Evolutionary conservation across 2,113 vertebrate species (phyloP).

Genomic region (Microcebus tavaratra): DNA sequence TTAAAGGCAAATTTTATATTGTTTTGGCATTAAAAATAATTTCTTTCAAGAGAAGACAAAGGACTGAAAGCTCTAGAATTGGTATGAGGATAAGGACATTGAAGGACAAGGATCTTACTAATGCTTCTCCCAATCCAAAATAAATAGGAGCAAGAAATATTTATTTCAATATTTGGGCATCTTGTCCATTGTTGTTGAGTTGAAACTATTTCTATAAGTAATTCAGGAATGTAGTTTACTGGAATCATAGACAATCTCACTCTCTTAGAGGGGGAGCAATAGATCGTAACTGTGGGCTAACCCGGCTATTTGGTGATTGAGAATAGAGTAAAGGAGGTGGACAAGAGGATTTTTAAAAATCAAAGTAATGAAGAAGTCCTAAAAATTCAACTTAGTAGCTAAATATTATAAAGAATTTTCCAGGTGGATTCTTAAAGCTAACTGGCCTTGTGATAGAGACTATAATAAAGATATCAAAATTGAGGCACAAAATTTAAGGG

Average conservation of each 20-base stretch:
- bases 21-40: constrained; percentile 4
- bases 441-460: background rate
- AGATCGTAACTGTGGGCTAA: background rate
- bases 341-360: background rate
- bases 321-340: background rate
- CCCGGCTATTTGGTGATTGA: background rate
- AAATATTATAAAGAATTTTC: background rate
- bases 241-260: background rate
- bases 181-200: background rate
- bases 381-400: background rate
- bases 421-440: background rate
- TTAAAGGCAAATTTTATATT: constrained; percentile 28
- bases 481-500: background rate
- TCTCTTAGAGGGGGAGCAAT: background rate
- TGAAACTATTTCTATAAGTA: background rate
- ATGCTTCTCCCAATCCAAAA: background rate
- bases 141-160: background rate
- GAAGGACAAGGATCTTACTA: background rate
- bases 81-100: background rate
- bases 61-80: background rate
- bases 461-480: constrained; percentile 1
- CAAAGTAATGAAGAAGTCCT: background rate
- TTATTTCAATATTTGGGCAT: background rate
- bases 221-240: background rate
- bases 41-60: background rate